phyloP scores from a whole-genome alignment of 2,113 vertebrate species.

The Silurus meridionalis region DNA sequence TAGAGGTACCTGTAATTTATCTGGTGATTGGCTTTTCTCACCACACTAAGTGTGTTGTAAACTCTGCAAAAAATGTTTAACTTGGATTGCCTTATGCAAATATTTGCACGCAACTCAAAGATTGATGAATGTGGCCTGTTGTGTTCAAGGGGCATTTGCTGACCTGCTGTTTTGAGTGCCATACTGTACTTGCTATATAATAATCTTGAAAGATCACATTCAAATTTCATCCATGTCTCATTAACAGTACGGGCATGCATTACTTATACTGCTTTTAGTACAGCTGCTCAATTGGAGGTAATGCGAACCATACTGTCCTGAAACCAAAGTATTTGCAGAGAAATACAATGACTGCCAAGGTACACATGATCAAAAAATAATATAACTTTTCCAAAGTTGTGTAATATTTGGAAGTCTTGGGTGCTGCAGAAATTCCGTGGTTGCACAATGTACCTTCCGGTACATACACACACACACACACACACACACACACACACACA shows the following conservation, averaged over 20 bases:
- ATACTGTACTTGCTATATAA: background rate
- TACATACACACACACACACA: slow-evolving; percentile 12
- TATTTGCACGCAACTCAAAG: no score
- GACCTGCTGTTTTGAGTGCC: background rate
- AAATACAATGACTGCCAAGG: background rate
- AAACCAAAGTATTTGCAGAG: background rate
- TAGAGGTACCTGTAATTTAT: background rate
- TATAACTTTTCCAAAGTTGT: background rate
- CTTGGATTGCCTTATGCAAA: no score
- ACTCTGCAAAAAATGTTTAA: no score
- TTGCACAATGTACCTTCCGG: slow-evolving; percentile 56
- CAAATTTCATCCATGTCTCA: background rate
- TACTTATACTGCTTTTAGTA: background rate
- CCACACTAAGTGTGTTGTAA: background rate
- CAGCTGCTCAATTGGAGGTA: background rate
- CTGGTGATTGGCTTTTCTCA: background rate
- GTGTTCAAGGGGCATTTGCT: no score
- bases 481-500: background rate
- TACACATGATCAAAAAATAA: background rate
- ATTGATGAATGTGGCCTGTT: no score
- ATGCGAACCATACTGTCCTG: background rate
- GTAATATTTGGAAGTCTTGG: slow-evolving; percentile 12
- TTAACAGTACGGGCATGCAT: background rate
- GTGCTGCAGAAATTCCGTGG: slow-evolving; percentile 39
- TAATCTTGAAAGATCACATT: background rate